A percentile compares a stretch with the other conserved stretches of the same genome.
These are phyloP conservation scores for Octopus sinensis DNA, from an alignment of 1,140 invertebrate species.

Conservation along the genomic window DNA sequence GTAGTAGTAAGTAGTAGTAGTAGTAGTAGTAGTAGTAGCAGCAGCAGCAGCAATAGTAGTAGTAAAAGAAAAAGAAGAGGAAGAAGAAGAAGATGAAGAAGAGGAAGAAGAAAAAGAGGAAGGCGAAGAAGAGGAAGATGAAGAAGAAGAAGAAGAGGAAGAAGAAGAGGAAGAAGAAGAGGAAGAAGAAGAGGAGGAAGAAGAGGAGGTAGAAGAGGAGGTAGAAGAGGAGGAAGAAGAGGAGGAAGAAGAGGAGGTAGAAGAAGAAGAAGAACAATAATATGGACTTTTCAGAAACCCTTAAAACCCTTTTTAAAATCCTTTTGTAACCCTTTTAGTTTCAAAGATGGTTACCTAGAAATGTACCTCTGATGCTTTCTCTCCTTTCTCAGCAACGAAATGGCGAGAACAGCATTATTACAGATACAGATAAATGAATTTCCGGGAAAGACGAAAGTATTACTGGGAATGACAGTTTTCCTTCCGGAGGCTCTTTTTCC, in stretches of 20 bases:
- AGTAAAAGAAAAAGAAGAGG: neutral
- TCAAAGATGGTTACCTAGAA: too few relatives aligned
- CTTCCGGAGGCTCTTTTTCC: too few relatives aligned
- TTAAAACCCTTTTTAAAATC: neutral
- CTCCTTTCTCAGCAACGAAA: too few relatives aligned
- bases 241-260: neutral
- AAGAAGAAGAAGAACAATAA: neutral
- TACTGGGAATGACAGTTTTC: too few relatives aligned
- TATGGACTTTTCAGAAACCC: neutral
- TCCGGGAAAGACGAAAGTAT: too few relatives aligned
- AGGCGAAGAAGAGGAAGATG: neutral
- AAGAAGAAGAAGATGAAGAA: neutral
- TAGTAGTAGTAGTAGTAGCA: neutral
- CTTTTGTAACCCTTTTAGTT: neutral
- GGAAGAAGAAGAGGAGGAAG: neutral
- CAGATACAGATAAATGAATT: too few relatives aligned
- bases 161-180: neutral
- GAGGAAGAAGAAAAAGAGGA: neutral
- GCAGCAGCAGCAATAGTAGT: neutral
- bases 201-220: neutral
- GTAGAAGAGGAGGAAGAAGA: neutral
- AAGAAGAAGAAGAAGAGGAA: neutral
- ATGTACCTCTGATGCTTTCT: too few relatives aligned
- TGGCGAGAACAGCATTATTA: too few relatives aligned
- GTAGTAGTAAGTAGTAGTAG: neutral